Evolutionary conservation across 1,140 invertebrate genomes (phyloP).

Genomic region (Eufriesea mexicana): DNA sequence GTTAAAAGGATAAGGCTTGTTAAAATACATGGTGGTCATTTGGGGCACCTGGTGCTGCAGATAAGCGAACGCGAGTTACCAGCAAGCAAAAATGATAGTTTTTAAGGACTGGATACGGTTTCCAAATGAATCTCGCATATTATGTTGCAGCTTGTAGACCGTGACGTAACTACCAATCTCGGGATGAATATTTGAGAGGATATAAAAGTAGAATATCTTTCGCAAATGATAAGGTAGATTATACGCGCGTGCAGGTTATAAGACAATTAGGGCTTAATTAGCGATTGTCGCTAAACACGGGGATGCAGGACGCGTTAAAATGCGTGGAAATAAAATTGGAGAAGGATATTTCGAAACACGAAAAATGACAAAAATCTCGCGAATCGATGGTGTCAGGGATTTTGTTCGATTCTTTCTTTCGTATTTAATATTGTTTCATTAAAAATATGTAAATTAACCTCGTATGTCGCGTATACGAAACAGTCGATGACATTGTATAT

Average conservation of each 20-base stretch:
- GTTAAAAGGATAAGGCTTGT: slow-evolving; percentile 18
- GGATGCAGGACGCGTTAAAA: no score
- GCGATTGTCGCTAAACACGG: background rate
- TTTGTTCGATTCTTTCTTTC: background rate
- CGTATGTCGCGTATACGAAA: background rate
- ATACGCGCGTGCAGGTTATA: background rate
- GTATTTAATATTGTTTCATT: background rate
- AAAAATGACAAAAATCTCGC: background rate
- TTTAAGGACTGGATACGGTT: background rate
- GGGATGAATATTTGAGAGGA: background rate
- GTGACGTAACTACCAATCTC: background rate
- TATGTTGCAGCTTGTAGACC: background rate
- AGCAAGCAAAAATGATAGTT: slow-evolving; percentile 13
- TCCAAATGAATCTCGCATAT: background rate
- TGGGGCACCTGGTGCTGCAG: background rate
- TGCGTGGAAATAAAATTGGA: no score
- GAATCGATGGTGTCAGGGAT: background rate
- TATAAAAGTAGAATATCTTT: background rate
- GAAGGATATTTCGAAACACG: no score
- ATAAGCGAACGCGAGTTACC: background rate
- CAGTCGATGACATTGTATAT: background rate
- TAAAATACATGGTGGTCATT: slow-evolving; percentile 3
- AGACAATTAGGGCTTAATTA: background rate
- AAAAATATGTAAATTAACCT: background rate
- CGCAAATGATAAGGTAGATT: background rate